phyloP scores from a whole-genome alignment of 2,888 invertebrate genomes.

The Osedax fenrisi region DNA sequence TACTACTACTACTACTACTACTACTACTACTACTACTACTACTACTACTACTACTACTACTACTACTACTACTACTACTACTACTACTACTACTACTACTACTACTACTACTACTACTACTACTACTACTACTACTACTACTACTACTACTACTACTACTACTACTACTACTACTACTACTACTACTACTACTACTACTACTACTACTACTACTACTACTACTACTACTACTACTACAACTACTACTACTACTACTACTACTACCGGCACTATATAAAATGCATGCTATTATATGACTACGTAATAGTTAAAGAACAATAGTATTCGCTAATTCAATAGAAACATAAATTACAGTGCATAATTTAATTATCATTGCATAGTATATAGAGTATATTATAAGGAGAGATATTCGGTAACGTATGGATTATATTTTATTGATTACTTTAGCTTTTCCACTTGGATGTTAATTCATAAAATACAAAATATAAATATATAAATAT shows the following conservation, averaged over 20 bases:
- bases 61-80: background rate
- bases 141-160: background rate
- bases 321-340: too few relatives aligned
- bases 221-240: background rate
- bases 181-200: background rate
- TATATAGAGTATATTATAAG: too few relatives aligned
- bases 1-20: background rate
- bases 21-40: background rate
- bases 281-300: too few relatives aligned
- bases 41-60: background rate
- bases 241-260: background rate
- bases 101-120: background rate
- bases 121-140: background rate
- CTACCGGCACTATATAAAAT: too few relatives aligned
- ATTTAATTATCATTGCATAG: too few relatives aligned
- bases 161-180: background rate
- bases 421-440: too few relatives aligned
- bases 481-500: too few relatives aligned
- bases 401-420: too few relatives aligned
- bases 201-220: background rate
- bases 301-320: too few relatives aligned
- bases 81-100: background rate
- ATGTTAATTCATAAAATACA: too few relatives aligned
- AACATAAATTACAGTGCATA: too few relatives aligned
- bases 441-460: too few relatives aligned